These are phyloP conservation scores for Campoletis raptor DNA, from an alignment of 2,888 invertebrate genomes.

Conservation along the genomic window DNA sequence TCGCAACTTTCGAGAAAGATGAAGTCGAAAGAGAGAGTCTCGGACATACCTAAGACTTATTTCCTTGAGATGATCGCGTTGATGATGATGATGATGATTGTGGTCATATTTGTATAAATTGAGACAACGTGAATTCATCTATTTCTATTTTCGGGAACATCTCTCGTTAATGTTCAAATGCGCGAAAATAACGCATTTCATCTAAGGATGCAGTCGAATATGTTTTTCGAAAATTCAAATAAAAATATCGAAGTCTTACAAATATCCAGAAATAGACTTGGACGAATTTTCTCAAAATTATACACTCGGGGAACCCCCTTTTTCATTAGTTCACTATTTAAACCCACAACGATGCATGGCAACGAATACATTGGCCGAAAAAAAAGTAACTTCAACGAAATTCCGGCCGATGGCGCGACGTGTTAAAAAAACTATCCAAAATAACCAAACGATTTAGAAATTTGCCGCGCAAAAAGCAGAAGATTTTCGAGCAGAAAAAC, in stretches of 20 bases:
- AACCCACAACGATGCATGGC: background rate
- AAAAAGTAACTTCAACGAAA: slow-evolving; percentile 19
- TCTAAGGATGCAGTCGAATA: background rate
- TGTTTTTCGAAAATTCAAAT: background rate
- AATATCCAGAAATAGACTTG: background rate
- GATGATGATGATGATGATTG: slow-evolving; percentile 31
- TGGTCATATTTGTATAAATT: slow-evolving; percentile 5
- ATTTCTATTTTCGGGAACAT: background rate
- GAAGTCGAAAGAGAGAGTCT: slow-evolving; percentile 66
- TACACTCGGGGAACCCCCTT: background rate
- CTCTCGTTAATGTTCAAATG: background rate
- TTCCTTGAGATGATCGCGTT: background rate
- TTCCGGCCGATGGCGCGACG: slow-evolving; percentile 46
- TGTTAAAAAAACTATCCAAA: slow-evolving; percentile 11
- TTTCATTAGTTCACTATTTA: background rate
- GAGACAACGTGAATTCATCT: slow-evolving; percentile 38
- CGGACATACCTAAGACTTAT: slow-evolving; percentile 19
- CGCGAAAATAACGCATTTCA: background rate
- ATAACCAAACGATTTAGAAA: background rate
- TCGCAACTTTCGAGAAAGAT: slow-evolving; percentile 18
- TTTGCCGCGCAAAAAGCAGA: background rate
- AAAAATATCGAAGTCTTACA: background rate
- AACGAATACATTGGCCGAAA: background rate
- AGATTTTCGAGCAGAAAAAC: slow-evolving; percentile 22
- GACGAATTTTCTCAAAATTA: background rate